phyloP scores from a whole-genome alignment of 1,140 invertebrate genomes.

The Drosophila repleta region DNA sequence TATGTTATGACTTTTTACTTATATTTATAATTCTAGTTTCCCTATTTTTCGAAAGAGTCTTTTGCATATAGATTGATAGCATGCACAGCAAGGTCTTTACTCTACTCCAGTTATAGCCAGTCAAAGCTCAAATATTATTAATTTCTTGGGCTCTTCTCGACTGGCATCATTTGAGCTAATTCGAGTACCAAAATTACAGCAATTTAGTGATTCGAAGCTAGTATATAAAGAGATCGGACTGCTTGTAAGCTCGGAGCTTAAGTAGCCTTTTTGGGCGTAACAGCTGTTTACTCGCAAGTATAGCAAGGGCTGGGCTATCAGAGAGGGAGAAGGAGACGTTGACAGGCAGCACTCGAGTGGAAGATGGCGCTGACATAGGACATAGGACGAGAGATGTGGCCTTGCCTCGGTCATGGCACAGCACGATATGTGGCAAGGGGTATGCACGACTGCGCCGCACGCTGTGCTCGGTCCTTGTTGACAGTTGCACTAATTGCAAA shows the following conservation, averaged over 20 bases:
- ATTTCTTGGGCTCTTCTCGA: too few species aligned
- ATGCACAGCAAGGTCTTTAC: too few species aligned
- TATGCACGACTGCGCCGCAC: slow-evolving; percentile 14
- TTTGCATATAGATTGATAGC: too few species aligned
- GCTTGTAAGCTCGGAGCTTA: slow-evolving; percentile 12
- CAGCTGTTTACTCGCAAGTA: not conserved
- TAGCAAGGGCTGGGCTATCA: not conserved
- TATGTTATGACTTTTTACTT: too few species aligned
- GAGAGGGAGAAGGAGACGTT: slow-evolving; percentile 24
- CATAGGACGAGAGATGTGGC: slow-evolving; percentile 54
- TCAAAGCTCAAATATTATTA: too few species aligned
- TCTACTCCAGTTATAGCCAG: too few species aligned
- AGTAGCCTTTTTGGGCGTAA: slow-evolving; percentile 26
- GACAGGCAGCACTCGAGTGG: slow-evolving; percentile 51
- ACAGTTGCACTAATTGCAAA: slow-evolving; percentile 80
- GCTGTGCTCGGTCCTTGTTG: slow-evolving; percentile 51
- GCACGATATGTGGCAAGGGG: slow-evolving; percentile 4
- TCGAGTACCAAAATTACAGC: too few species aligned
- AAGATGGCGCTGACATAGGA: slow-evolving; percentile 43
- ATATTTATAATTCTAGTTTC: too few species aligned
- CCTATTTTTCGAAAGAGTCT: too few species aligned
- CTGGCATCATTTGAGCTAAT: not conserved
- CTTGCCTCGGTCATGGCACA: slow-evolving; percentile 60
- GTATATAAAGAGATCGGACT: not conserved
- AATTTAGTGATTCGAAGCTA: too few species aligned